Percentiles rank a stretch among this genome's conserved stretches.
Evolutionary conservation across 2,797 vertebrate genomes (phyloP).

Genomic region (Liasis olivaceus): DNA sequence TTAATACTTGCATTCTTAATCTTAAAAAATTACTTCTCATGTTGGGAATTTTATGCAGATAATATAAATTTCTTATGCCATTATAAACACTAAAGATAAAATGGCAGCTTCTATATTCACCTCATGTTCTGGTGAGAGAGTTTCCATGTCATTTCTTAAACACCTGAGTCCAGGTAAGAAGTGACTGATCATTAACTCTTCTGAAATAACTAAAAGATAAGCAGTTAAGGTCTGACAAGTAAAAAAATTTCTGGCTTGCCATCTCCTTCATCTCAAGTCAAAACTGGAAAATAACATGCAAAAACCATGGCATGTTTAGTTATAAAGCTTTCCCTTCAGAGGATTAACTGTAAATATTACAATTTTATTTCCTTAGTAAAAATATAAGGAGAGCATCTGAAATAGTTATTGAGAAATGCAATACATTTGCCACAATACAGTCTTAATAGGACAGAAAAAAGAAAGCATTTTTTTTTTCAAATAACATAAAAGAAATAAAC

Average conservation of each 20-base stretch:
- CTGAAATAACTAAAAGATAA: slow-evolving; percentile 89
- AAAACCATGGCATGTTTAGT: neutral
- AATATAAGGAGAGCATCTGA: neutral
- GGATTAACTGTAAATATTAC: neutral
- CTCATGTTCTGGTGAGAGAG: slow-evolving; percentile 97
- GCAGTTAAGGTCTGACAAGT: slow-evolving; percentile 72
- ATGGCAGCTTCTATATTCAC: slow-evolving; percentile 67
- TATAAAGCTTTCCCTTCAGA: neutral
- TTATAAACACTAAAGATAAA: neutral
- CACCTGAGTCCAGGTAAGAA: slow-evolving; percentile 97
- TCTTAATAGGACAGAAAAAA: neutral
- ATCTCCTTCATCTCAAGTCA: neutral
- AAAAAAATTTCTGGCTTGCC: neutral
- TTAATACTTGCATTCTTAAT: neutral
- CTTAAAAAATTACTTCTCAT: neutral
- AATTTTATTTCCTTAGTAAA: neutral
- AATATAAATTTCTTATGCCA: slow-evolving; percentile 16
- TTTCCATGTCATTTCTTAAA: slow-evolving; percentile 95
- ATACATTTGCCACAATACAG: neutral
- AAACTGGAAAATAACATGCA: neutral
- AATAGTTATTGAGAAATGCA: neutral
- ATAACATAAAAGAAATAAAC: neutral
- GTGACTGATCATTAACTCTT: slow-evolving; percentile 98
- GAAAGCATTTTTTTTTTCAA: neutral
- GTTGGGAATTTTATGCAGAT: neutral